A percentile compares a stretch with the other conserved stretches of the same genome.
Conservation (phyloP, 1,140 invertebrate genomes). For the Dreissena rostriformis region DNA sequence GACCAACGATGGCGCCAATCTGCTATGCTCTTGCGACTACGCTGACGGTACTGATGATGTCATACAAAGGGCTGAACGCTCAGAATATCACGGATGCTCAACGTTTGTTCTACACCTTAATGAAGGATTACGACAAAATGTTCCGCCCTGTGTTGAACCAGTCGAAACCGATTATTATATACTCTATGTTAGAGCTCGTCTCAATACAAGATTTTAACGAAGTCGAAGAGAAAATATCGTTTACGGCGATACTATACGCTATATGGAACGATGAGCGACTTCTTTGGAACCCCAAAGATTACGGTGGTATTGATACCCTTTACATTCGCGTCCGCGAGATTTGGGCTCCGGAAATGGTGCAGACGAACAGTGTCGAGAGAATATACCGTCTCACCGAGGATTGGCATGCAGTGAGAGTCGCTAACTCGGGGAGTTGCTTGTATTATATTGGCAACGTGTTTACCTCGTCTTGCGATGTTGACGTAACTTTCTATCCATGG, state of each 20-base stretch:
- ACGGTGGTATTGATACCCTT: slow-evolving; percentile 16
- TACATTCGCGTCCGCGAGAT: neutral
- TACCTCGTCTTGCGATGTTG: neutral
- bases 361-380: slow-evolving; percentile 11
- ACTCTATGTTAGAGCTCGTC: neutral
- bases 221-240: slow-evolving; percentile 3
- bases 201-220: slow-evolving; percentile 29
- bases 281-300: slow-evolving; percentile 19
- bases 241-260: neutral
- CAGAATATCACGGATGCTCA: neutral
- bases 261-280: slow-evolving; percentile 25
- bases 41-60: no score
- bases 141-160: slow-evolving; percentile 22
- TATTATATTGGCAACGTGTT: neutral
- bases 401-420: neutral
- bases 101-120: slow-evolving; percentile 11
- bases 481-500: slow-evolving; percentile 41
- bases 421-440: neutral
- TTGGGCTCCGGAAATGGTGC: slow-evolving; percentile 35
- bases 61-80: no score
- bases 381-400: neutral
- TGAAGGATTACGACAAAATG: slow-evolving; percentile 9
- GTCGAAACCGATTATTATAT: neutral
- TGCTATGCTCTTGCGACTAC: no score
- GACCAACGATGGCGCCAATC: no score